A percentile compares a stretch with the other conserved stretches of the same genome.
Evolutionary conservation across 1,140 invertebrate genomes (phyloP).

Genomic region (Pogonognathellus flavescens): DNA sequence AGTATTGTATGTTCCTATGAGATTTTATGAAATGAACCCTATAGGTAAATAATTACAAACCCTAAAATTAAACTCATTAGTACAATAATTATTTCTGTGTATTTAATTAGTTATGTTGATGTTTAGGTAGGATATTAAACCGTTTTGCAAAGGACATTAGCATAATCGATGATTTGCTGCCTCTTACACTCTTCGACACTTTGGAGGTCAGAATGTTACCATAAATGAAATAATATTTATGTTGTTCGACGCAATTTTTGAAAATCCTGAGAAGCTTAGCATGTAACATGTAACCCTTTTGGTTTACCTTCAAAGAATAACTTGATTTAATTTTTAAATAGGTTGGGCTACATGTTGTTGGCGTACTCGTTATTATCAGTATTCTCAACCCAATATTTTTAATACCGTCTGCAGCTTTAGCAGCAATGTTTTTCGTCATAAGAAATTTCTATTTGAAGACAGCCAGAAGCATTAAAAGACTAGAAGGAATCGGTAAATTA

Average conservation of each 20-base stretch:
- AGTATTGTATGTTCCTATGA: slow-evolving; percentile 81
- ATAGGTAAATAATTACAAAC: slow-evolving; percentile 72
- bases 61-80: neutral
- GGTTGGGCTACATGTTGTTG: slow-evolving; percentile 59
- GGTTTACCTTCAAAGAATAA: neutral
- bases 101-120: too few relatives aligned
- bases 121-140: slow-evolving; percentile 79
- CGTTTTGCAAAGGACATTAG: slow-evolving; percentile 85
- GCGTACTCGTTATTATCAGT: slow-evolving; percentile 68
- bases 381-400: slow-evolving; percentile 76
- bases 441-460: slow-evolving; percentile 76
- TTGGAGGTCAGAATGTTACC: slow-evolving; percentile 70
- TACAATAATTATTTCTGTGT: neutral
- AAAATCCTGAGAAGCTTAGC: too few relatives aligned
- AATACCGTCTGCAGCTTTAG: slow-evolving; percentile 73
- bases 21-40: slow-evolving; percentile 86
- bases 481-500: slow-evolving; percentile 70
- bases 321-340: neutral
- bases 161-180: slow-evolving; percentile 87
- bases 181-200: slow-evolving; percentile 82
- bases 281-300: too few relatives aligned
- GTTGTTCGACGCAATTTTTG: too few relatives aligned
- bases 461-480: slow-evolving; percentile 75
- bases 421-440: slow-evolving; percentile 72
- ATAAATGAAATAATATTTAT: too few relatives aligned